Conservation (phyloP, 1,140 invertebrate species). For the Drosophila auraria region DNA sequence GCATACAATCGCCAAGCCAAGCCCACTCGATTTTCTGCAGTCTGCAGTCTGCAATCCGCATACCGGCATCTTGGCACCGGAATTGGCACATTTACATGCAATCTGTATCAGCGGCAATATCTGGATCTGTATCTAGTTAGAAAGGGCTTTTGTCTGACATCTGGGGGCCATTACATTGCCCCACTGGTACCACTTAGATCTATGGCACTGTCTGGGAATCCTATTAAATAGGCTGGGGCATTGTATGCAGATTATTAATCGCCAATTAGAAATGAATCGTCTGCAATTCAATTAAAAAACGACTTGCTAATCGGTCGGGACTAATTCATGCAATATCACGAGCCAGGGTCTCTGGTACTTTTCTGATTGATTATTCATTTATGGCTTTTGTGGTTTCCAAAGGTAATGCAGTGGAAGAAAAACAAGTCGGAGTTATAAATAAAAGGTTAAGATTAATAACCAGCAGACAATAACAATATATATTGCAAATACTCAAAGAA, state of each 20-base stretch:
- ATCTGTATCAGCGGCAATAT: conserved; percentile 28
- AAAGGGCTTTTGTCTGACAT: conserved; percentile 34
- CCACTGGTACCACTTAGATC: conserved; percentile 19
- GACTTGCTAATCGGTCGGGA: conserved; percentile 33
- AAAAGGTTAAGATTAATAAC: not conserved
- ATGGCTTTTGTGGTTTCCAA: conserved; percentile 12
- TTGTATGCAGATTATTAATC: conserved; percentile 45
- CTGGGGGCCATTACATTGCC: not conserved
- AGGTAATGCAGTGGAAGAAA: conserved; percentile 6
- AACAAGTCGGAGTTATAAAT: not conserved
- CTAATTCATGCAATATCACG: conserved; percentile 51
- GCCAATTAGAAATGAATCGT: conserved; percentile 37
- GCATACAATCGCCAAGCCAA: conserved; percentile 64
- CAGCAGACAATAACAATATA: too few relatives aligned
- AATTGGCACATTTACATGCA: conserved; percentile 50
- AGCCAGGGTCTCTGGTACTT: conserved; percentile 17
- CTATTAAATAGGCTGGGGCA: conserved; percentile 2
- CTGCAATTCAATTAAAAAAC: conserved; percentile 38
- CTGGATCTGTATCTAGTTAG: conserved; percentile 17
- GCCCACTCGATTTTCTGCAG: conserved; percentile 19
- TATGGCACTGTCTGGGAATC: conserved; percentile 26
- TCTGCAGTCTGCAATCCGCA: conserved; percentile 36
- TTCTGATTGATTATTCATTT: conserved; percentile 36
- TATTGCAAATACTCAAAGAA: too few relatives aligned
- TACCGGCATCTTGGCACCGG: conserved; percentile 28